phyloP scores from a whole-genome alignment of 1,140 invertebrate species.

The Drosophila pectinifera region DNA sequence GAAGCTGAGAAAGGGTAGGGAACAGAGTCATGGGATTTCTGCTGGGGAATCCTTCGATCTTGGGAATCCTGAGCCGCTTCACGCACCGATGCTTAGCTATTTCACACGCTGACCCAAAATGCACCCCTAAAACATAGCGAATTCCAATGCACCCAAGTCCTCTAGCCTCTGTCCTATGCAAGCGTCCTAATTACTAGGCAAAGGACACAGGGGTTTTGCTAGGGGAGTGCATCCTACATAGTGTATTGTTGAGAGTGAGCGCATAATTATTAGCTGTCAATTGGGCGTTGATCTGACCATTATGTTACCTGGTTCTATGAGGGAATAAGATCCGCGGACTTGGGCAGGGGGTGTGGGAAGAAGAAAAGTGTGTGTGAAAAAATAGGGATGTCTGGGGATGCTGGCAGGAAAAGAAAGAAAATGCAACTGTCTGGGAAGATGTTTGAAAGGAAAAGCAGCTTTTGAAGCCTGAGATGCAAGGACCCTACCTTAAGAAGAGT shows the following conservation, averaged over 20 bases:
- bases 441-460: not conserved
- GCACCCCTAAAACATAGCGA: conserved; percentile 59
- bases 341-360: conserved; percentile 21
- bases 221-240: conserved; percentile 20
- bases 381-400: conserved; percentile 10
- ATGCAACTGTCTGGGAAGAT: conserved; percentile 13
- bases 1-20: conserved; percentile 46
- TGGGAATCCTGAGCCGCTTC: conserved; percentile 34
- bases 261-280: conserved; percentile 79
- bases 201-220: conserved; percentile 1
- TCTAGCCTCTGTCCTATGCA: conserved; percentile 41
- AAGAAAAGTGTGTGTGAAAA: conserved; percentile 56
- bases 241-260: conserved; percentile 33
- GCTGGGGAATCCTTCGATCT: conserved; percentile 26
- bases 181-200: conserved; percentile 38
- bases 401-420: conserved; percentile 18
- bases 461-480: not conserved
- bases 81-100: conserved; percentile 52
- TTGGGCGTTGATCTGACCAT: conserved; percentile 70
- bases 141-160: conserved; percentile 71
- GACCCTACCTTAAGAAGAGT: not conserved
- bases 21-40: conserved; percentile 54
- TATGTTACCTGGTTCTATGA: conserved; percentile 43
- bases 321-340: conserved; percentile 14
- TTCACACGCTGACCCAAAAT: conserved; percentile 63